Percentiles rank a stretch among this genome's conserved stretches.
Evolutionary conservation across 2,888 invertebrate species (phyloP).

Genomic region (Stenodema calcarata): DNA sequence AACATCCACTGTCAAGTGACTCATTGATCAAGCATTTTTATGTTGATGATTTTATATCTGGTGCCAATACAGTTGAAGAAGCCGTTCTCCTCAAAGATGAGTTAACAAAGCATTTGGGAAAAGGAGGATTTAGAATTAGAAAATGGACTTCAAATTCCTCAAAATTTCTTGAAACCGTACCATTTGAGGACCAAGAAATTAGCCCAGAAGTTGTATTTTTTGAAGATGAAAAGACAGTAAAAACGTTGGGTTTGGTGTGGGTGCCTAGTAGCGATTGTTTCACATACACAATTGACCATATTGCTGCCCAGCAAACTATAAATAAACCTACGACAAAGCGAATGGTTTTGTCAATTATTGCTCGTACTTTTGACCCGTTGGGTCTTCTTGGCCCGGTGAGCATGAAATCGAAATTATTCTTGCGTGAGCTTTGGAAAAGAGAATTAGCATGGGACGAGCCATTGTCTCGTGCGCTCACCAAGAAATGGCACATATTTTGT

Average conservation of each 20-base stretch:
- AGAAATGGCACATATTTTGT: neutral
- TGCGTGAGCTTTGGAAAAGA: neutral
- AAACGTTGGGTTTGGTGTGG: neutral
- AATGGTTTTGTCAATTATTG: neutral
- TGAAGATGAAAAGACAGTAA: neutral
- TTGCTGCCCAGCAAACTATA: neutral
- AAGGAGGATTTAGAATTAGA: no score
- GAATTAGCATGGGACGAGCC: neutral
- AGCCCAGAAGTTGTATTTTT: no score
- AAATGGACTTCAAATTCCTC: no score
- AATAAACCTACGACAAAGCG: neutral
- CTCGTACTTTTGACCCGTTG: no score
- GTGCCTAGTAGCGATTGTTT: neutral
- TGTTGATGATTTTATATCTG: no score
- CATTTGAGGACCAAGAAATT: no score
- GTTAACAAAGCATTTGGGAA: no score
- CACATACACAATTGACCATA: neutral
- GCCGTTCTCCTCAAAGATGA: no score
- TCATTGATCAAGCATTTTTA: no score
- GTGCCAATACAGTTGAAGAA: no score
- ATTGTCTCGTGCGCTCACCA: neutral
- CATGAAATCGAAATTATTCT: neutral
- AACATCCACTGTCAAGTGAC: no score
- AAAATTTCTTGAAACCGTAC: no score
- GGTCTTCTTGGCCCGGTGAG: constrained; percentile 6